phyloP scores from a whole-genome alignment of 2,888 invertebrate species.

The Ectemnius continuus region DNA sequence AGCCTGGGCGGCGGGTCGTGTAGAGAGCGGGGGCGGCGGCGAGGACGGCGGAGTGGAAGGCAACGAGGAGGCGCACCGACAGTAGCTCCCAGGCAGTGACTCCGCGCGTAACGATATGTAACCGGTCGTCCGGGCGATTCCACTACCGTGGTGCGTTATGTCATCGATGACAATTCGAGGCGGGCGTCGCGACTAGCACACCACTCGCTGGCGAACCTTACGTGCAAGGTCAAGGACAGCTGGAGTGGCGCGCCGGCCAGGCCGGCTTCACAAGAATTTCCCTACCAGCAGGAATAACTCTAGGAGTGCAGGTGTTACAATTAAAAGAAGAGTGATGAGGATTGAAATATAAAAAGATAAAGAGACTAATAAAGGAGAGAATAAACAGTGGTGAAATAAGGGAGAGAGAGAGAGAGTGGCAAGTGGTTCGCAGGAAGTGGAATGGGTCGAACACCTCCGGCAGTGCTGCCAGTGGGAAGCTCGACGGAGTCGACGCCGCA shows the following conservation, averaged over 20 bases:
- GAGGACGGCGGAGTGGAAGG: slow-evolving; percentile 64
- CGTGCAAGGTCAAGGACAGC: slow-evolving; percentile 15
- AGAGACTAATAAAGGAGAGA: not conserved
- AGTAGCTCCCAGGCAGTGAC: slow-evolving; percentile 75
- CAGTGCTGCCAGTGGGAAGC: slow-evolving; percentile 54
- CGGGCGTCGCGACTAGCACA: not conserved
- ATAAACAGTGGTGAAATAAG: slow-evolving; percentile 9
- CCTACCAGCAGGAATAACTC: not conserved
- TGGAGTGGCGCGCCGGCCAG: not conserved
- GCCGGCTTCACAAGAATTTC: not conserved
- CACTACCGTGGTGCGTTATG: slow-evolving; percentile 50
- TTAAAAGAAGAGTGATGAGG: not conserved
- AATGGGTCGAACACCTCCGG: slow-evolving; percentile 70
- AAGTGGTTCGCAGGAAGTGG: slow-evolving; percentile 66
- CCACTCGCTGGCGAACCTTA: not conserved
- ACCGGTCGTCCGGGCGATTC: slow-evolving; percentile 36
- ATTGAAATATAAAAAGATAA: not conserved
- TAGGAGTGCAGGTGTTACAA: not conserved
- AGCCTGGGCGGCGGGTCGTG: slow-evolving; percentile 49
- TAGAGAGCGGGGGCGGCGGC: slow-evolving; percentile 59
- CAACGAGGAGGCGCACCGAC: slow-evolving; percentile 64
- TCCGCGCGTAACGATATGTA: slow-evolving; percentile 58
- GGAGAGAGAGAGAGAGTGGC: slow-evolving; percentile 26
- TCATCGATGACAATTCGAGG: slow-evolving; percentile 60
- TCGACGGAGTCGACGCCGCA: slow-evolving; percentile 56